A percentile compares a stretch with the other conserved stretches of the same genome.
These are phyloP conservation scores for Apantesis nais DNA, from an alignment of 2,888 invertebrate species.

Conservation along the genomic window DNA sequence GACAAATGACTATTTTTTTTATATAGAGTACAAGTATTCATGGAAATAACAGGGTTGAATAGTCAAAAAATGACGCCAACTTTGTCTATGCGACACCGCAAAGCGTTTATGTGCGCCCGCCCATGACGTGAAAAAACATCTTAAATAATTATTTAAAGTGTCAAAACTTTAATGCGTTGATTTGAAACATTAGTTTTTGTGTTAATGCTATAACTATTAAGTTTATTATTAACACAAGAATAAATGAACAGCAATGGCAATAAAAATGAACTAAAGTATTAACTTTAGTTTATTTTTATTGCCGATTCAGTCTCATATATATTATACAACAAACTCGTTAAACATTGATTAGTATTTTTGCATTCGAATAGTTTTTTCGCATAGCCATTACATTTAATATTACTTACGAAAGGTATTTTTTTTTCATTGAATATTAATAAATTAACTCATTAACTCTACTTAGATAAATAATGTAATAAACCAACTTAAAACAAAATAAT, in stretches of 20 bases:
- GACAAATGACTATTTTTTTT: not conserved
- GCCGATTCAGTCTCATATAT: not conserved
- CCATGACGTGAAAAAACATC: not conserved
- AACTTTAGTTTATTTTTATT: not conserved
- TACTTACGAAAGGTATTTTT: not conserved
- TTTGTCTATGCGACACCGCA: not conserved
- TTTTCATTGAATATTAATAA: conserved; percentile 1
- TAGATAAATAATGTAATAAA: conserved; percentile 10
- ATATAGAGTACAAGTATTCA: not conserved
- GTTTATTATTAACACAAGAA: too few species aligned
- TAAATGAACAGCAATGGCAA: too few species aligned
- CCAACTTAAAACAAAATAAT: conserved; percentile 19
- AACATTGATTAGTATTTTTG: not conserved
- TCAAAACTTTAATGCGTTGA: not conserved
- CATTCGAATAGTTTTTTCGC: not conserved
- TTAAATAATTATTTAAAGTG: not conserved
- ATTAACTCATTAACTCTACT: conserved; percentile 10
- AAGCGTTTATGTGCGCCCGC: not conserved
- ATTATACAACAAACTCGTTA: not conserved
- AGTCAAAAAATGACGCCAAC: not conserved
- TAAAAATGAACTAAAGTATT: too few species aligned
- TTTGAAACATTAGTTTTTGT: not conserved
- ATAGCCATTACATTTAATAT: too few species aligned
- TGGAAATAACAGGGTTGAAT: not conserved
- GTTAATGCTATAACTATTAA: too few species aligned